phyloP scores from a whole-genome alignment of 2,797 vertebrate genomes.

The Lutjanus argentimaculatus region DNA sequence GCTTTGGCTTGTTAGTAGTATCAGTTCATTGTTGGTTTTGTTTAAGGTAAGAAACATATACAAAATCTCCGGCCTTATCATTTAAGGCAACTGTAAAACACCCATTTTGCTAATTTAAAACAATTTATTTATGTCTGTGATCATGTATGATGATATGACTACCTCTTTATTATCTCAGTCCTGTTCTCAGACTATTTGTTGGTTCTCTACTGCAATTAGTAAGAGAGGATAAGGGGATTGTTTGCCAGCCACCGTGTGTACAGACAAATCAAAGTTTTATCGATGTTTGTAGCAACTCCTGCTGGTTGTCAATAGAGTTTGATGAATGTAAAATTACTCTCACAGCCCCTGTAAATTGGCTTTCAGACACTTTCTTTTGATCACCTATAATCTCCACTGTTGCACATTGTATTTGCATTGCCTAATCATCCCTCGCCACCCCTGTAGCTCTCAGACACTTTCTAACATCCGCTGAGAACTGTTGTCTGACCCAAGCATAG shows the following conservation, averaged over 20 bases:
- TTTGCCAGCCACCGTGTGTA: conserved; percentile 29
- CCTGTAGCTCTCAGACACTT: conserved; percentile 3
- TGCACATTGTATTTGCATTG: conserved; percentile 36
- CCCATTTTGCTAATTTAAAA: no score
- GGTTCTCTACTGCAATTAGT: conserved; percentile 15
- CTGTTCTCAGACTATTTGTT: neutral
- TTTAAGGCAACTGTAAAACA: neutral
- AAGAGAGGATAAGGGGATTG: conserved; percentile 16
- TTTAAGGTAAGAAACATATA: neutral
- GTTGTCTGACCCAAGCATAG: conserved; percentile 20
- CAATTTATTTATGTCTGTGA: no score
- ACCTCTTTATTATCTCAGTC: neutral
- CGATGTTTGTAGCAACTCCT: conserved; percentile 46
- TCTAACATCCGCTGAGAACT: neutral
- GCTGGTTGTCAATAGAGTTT: conserved; percentile 42
- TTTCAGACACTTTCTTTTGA: conserved; percentile 49
- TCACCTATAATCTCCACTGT: conserved; percentile 47
- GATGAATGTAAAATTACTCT: conserved; percentile 57
- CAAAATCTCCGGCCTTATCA: neutral
- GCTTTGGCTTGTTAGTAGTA: neutral
- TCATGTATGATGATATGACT: neutral
- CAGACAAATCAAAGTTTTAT: conserved; percentile 38
- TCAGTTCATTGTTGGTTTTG: neutral
- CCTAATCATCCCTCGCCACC: conserved; percentile 6
- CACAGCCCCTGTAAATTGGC: conserved; percentile 32